Conservation (phyloP, 23 tunicate genomes). For the Phallusia fumigata region DNA sequence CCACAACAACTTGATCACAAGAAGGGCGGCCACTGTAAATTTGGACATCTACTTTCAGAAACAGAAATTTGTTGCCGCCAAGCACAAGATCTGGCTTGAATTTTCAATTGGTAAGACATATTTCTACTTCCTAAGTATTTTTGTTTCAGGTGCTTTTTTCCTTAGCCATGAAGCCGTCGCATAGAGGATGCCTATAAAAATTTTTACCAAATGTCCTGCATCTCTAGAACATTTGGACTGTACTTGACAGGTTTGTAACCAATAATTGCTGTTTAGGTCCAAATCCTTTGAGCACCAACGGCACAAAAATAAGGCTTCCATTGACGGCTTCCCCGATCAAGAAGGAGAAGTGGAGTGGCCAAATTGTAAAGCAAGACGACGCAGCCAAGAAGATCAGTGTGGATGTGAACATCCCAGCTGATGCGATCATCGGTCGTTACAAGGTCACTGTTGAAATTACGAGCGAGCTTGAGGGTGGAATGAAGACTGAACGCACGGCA, state of each 20-base stretch:
- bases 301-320: constrained; percentile 51
- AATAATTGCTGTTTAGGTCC: constrained; percentile 22
- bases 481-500: constrained; percentile 21
- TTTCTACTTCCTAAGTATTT: not conserved
- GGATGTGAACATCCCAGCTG: constrained; percentile 57
- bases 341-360: constrained; percentile 50
- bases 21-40: constrained; percentile 65
- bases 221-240: too few species aligned
- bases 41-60: constrained; percentile 65
- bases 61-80: constrained; percentile 36
- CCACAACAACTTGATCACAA: constrained; percentile 58
- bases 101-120: constrained; percentile 76
- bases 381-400: constrained; percentile 45
- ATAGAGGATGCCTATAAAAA: too few species aligned
- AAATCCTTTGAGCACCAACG: constrained; percentile 40
- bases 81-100: constrained; percentile 51
- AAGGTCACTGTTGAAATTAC: constrained; percentile 48
- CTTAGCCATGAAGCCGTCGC: too few species aligned
- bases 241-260: not conserved
- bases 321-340: constrained; percentile 38
- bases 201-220: too few species aligned
- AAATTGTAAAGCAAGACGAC: constrained; percentile 25
- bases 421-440: constrained; percentile 75
- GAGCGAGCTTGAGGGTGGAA: constrained; percentile 35
- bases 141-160: not conserved